Conservation (phyloP, 2,888 invertebrate genomes). For the Litoditis marina region DNA sequence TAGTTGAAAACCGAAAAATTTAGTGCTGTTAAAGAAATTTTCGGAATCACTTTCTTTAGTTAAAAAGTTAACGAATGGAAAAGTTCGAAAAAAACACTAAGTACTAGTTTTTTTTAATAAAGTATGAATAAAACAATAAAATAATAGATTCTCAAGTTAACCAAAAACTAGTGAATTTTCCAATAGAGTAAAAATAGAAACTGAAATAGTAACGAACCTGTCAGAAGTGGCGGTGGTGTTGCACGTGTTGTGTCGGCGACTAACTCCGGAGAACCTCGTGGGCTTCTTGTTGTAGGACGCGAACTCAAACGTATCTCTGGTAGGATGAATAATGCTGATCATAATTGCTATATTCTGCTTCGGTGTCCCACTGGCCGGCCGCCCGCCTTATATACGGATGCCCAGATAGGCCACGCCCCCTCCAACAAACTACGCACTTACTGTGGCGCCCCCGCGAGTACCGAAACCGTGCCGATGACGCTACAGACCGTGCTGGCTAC, state of each 20-base stretch:
- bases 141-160: no score
- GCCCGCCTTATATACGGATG: slow-evolving; percentile 6
- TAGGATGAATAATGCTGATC: slow-evolving; percentile 51
- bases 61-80: no score
- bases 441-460: not conserved
- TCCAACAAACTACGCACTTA: slow-evolving; percentile 6
- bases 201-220: not conserved
- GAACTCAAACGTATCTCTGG: slow-evolving; percentile 42
- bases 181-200: not conserved
- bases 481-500: slow-evolving; percentile 11
- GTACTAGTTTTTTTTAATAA: no score
- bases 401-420: slow-evolving; percentile 6
- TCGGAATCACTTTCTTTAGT: no score
- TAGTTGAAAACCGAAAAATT: no score
- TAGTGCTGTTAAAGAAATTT: no score
- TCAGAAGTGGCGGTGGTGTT: not conserved
- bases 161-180: not conserved
- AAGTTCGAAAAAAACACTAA: no score
- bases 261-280: not conserved
- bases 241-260: no score
- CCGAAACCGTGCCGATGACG: slow-evolving; percentile 10
- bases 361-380: not conserved
- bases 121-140: no score
- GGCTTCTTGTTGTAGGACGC: slow-evolving; percentile 24
- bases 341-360: slow-evolving; percentile 17